A percentile compares a stretch with the other conserved stretches of the same genome.
phyloP scores from a whole-genome alignment of 2,113 vertebrate species.

The Bubo bubo region DNA sequence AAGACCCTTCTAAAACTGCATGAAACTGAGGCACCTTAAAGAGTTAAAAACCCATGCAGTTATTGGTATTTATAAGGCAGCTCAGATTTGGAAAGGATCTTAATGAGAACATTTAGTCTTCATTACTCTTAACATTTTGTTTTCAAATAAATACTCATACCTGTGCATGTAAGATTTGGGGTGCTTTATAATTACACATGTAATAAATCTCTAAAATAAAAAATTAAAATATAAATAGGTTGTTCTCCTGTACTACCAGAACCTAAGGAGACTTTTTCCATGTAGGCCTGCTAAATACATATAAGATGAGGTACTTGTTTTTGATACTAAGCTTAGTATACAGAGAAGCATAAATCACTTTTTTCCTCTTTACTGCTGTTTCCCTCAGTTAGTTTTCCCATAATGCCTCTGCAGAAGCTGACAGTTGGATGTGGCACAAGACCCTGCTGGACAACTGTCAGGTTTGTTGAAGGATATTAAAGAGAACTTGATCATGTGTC shows the following conservation, averaged over 20 bases:
- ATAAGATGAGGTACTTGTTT: background rate
- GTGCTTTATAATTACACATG: background rate
- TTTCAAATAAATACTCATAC: background rate
- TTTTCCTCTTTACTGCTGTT: conserved; percentile 11
- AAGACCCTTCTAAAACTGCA: background rate
- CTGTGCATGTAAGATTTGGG: background rate
- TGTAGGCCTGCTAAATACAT: background rate
- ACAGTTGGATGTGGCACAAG: conserved; percentile 57
- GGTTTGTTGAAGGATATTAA: conserved; percentile 77
- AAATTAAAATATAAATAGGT: background rate
- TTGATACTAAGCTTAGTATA: background rate
- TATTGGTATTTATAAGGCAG: background rate
- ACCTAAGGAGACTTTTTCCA: background rate
- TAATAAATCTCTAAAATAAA: background rate
- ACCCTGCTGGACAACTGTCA: conserved; percentile 79
- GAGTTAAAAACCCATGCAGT: background rate
- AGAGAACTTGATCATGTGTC: conserved; percentile 82
- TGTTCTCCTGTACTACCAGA: background rate
- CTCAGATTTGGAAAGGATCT: background rate
- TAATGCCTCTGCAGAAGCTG: conserved; percentile 47
- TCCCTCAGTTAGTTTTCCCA: conserved; percentile 55
- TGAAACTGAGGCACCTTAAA: background rate
- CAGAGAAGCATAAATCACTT: conserved; percentile 41
- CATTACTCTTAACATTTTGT: background rate
- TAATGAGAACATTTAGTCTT: background rate